Percentiles rank a stretch among this genome's conserved stretches.
Conservation (phyloP, 2,113 vertebrate genomes). For the Microcebus murinus region DNA sequence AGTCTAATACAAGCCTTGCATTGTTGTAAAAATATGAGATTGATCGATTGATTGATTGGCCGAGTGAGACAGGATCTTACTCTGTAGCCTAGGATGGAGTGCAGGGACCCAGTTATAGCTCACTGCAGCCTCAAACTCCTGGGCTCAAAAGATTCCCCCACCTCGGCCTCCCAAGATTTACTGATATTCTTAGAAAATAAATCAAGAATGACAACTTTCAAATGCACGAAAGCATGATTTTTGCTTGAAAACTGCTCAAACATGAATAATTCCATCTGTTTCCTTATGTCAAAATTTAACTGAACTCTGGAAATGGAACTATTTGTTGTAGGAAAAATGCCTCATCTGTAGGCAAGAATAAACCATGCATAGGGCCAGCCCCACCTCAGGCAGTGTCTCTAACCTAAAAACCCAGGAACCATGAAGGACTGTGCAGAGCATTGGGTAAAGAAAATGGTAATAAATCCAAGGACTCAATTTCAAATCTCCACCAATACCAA, state of each 20-base stretch:
- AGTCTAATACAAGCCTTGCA: neutral
- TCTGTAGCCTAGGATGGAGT: no score
- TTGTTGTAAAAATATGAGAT: neutral
- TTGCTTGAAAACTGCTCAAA: neutral
- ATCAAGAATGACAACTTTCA: slow-evolving; percentile 10
- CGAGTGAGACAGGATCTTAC: no score
- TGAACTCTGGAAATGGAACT: neutral
- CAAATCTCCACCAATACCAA: no score
- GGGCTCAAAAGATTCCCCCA: no score
- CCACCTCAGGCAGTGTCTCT: neutral
- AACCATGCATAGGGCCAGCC: neutral
- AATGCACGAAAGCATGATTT: neutral
- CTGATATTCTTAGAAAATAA: neutral
- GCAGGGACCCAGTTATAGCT: no score
- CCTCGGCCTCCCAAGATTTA: neutral
- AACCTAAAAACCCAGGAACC: neutral
- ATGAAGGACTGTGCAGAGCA: neutral
- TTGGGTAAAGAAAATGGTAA: neutral
- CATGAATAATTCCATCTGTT: slow-evolving; percentile 16
- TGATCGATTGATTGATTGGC: neutral
- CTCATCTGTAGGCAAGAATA: neutral
- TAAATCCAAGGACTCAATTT: no score
- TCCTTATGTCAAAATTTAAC: neutral
- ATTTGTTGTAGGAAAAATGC: neutral
- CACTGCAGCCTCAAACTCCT: no score